A percentile compares a stretch with the other conserved stretches of the same genome.
Conservation (phyloP, 2,888 invertebrate genomes). For the Galerucella calmariensis region DNA sequence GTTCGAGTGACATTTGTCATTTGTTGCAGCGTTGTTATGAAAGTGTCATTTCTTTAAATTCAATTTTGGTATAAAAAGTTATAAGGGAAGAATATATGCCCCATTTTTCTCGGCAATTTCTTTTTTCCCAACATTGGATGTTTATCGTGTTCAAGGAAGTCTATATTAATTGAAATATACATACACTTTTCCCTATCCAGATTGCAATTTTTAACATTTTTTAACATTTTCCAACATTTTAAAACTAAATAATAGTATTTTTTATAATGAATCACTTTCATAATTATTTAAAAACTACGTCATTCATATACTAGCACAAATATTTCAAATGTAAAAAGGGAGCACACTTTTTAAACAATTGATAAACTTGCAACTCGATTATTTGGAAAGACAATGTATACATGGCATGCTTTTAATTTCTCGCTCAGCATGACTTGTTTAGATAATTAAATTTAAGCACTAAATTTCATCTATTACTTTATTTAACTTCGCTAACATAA, state of each 20-base stretch:
- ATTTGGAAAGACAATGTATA: constrained; percentile 10
- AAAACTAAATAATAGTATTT: background rate
- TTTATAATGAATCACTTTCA: background rate
- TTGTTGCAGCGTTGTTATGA: too few relatives aligned
- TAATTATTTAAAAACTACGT: background rate
- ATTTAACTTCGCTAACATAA: constrained; percentile 10
- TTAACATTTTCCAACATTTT: too few relatives aligned
- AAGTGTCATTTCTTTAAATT: too few relatives aligned
- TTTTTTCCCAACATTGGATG: too few relatives aligned
- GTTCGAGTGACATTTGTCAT: too few relatives aligned
- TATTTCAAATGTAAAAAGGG: background rate
- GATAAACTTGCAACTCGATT: background rate
- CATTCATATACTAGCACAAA: background rate
- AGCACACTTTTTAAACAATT: background rate
- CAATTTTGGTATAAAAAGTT: too few relatives aligned
- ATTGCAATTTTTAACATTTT: too few relatives aligned
- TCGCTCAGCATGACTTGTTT: constrained; percentile 6
- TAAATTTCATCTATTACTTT: constrained; percentile 17
- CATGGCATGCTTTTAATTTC: constrained; percentile 13
- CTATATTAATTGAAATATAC: too few relatives aligned
- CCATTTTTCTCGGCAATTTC: too few relatives aligned
- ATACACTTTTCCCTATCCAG: too few relatives aligned
- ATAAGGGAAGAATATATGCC: too few relatives aligned
- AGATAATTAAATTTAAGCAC: background rate
- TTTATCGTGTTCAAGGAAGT: too few relatives aligned